Evolutionary conservation across 2,113 vertebrate genomes (phyloP).

Genomic region (Struthio camelus): DNA sequence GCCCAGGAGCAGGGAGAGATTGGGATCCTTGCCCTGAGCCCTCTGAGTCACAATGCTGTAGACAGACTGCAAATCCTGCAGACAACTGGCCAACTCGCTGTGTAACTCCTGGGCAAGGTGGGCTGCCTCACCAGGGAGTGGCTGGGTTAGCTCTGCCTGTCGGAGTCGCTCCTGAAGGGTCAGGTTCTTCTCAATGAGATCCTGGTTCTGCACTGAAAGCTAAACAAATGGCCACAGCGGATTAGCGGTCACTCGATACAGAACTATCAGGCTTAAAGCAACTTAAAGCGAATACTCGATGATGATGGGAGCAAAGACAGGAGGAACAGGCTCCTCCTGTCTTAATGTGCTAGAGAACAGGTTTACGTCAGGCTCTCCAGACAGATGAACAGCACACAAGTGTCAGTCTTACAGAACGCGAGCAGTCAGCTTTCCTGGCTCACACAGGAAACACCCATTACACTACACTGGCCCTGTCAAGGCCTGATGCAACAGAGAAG

Average conservation of each 20-base stretch:
- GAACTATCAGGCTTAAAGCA: background rate
- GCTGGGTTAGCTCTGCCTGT: conserved; percentile 70
- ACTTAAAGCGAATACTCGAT: fast-evolving
- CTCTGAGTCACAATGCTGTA: conserved; percentile 93
- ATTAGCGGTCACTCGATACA: background rate
- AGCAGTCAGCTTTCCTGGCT: background rate
- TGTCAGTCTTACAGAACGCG: background rate
- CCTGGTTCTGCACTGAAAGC: conserved; percentile 95
- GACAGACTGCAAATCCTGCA: conserved; percentile 89
- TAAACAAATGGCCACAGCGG: conserved; percentile 20
- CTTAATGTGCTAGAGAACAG: too few relatives aligned
- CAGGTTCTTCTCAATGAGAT: conserved; percentile 93
- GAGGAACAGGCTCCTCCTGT: too few relatives aligned
- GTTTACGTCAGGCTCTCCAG: background rate
- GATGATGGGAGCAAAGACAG: background rate
- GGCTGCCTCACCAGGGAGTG: conserved; percentile 70
- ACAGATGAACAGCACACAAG: background rate
- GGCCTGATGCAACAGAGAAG: fast-evolving
- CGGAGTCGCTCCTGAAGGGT: conserved; percentile 88
- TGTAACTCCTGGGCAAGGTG: conserved; percentile 79
- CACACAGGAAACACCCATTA: fast-evolving
- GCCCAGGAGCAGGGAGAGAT: conserved; percentile 93
- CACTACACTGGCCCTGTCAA: fast-evolving
- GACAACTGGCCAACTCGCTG: conserved; percentile 85
- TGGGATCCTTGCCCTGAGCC: conserved; percentile 92